A percentile compares a stretch with the other conserved stretches of the same genome.
Conservation (phyloP, 2,888 invertebrate species). For the Cancer borealis region DNA sequence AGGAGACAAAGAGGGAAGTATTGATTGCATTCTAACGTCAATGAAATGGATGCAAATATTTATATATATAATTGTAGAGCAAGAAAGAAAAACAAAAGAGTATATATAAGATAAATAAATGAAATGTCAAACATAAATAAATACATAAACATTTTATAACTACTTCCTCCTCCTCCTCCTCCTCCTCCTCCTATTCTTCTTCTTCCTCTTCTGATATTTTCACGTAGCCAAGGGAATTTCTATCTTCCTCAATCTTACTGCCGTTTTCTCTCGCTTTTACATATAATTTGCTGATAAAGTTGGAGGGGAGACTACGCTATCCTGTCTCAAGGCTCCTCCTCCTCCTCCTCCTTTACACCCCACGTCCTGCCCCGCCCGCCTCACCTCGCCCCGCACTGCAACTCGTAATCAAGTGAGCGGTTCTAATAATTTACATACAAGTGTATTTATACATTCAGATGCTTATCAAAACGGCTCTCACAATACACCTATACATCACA, state of each 20-base stretch:
- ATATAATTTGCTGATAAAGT: neutral
- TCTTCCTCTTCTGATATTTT: neutral
- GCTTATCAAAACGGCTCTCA: neutral
- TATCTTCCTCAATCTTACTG: constrained; percentile 16
- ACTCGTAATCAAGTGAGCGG: neutral
- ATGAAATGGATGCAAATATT: neutral
- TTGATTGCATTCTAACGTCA: neutral
- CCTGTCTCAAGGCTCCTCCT: too few species aligned
- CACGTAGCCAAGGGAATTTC: neutral
- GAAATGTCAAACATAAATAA: neutral
- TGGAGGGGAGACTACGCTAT: neutral
- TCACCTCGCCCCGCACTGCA: too few species aligned
- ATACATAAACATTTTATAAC: neutral
- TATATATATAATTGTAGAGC: neutral
- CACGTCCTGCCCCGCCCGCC: neutral
- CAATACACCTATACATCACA: neutral
- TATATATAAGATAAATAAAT: neutral
- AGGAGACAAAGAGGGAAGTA: constrained; percentile 35
- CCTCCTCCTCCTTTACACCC: neutral
- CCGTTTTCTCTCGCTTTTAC: neutral
- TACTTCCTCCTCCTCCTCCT: neutral
- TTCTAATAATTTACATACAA: constrained; percentile 1
- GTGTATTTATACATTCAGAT: neutral
- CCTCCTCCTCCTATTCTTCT: neutral
- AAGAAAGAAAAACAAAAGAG: neutral